These are phyloP conservation scores for Epistrophe eligans DNA, from an alignment of 2,888 invertebrate genomes.

Conservation along the genomic window DNA sequence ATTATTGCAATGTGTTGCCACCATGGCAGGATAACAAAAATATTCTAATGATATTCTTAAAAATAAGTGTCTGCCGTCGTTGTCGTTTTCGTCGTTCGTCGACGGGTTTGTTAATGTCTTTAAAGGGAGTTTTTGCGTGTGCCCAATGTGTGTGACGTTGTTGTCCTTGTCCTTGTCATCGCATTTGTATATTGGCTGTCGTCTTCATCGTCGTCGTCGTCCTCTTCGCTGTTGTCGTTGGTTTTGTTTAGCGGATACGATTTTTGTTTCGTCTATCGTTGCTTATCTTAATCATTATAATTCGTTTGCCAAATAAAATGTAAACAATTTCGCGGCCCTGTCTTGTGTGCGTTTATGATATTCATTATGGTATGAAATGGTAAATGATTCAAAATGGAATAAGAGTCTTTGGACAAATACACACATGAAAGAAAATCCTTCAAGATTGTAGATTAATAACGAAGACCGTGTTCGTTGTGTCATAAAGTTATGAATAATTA, in stretches of 20 bases:
- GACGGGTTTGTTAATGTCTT: slow-evolving; percentile 53
- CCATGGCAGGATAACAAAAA: slow-evolving; percentile 36
- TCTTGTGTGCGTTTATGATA: slow-evolving; percentile 56
- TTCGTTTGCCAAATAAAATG: slow-evolving; percentile 67
- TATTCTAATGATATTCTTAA: slow-evolving; percentile 50
- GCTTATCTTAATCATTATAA: slow-evolving; percentile 73
- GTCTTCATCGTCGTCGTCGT: not conserved
- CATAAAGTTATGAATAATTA: slow-evolving; percentile 63
- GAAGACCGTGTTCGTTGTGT: slow-evolving; percentile 42
- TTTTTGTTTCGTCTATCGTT: slow-evolving; percentile 42
- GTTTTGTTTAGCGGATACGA: slow-evolving; percentile 22
- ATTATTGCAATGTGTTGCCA: slow-evolving; percentile 62
- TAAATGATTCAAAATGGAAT: slow-evolving; percentile 61
- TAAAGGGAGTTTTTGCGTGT: slow-evolving; percentile 60
- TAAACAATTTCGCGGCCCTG: slow-evolving; percentile 56
- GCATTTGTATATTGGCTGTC: not conserved
- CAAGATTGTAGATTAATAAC: slow-evolving; percentile 42
- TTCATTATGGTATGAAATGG: slow-evolving; percentile 46
- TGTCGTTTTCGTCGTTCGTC: not conserved
- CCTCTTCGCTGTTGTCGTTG: slow-evolving; percentile 39
- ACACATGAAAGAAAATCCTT: slow-evolving; percentile 16
- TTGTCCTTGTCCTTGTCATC: slow-evolving; percentile 32
- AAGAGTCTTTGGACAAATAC: slow-evolving; percentile 16
- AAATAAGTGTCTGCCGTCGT: slow-evolving; percentile 47
- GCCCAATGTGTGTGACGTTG: slow-evolving; percentile 27